Evolutionary conservation across 1,140 invertebrate genomes (phyloP).

Genomic region (Heterodera schachtii): DNA sequence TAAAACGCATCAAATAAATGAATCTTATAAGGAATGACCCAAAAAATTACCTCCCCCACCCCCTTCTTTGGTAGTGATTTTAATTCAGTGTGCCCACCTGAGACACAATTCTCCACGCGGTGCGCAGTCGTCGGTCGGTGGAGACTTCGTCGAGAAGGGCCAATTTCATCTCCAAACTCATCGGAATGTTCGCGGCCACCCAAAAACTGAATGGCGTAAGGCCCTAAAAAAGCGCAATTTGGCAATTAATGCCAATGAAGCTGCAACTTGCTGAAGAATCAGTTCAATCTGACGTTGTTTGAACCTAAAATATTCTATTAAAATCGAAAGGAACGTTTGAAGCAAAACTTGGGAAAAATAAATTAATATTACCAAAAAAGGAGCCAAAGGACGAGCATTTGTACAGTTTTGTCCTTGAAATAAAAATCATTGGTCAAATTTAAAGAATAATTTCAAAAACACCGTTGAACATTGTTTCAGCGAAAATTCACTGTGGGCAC

Average conservation of each 20-base stretch:
- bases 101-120: slow-evolving; percentile 31
- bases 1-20: slow-evolving; percentile 3
- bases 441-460: not conserved
- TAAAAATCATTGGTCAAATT: not conserved
- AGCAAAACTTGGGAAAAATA: no score
- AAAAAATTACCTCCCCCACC: no score
- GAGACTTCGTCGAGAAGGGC: slow-evolving; percentile 29
- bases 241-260: not conserved
- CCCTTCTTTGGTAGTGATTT: no score
- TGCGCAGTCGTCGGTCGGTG: slow-evolving; percentile 20
- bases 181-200: slow-evolving; percentile 34
- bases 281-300: slow-evolving; percentile 25
- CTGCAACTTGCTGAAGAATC: slow-evolving; percentile 16
- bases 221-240: slow-evolving; percentile 13
- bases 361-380: no score
- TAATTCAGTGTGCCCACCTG: no score
- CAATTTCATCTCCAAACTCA: slow-evolving; percentile 31
- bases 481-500: slow-evolving; percentile 9
- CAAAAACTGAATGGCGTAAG: slow-evolving; percentile 35
- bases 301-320: slow-evolving; percentile 23
- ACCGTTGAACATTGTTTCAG: slow-evolving; percentile 25
- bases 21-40: no score
- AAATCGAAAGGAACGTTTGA: not conserved
- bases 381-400: slow-evolving; percentile 18
- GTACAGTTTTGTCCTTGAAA: slow-evolving; percentile 5